phyloP scores from a whole-genome alignment of 2,113 vertebrate genomes.

The Pipa parva region DNA sequence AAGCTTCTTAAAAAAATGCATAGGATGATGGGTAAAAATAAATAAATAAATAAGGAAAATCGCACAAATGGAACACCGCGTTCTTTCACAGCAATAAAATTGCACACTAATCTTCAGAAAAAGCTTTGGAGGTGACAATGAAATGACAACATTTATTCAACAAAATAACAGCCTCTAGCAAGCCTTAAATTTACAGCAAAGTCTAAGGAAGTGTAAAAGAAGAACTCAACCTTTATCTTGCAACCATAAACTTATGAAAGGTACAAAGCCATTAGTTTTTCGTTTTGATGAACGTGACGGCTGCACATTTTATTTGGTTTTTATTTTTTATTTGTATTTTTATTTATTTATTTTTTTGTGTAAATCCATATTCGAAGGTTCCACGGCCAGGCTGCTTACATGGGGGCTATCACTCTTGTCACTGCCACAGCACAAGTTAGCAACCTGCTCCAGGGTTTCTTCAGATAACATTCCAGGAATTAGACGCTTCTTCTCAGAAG shows the following conservation, averaged over 20 bases:
- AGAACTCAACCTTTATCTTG: constrained; percentile 34
- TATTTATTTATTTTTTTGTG: constrained; percentile 31
- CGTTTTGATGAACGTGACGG: constrained; percentile 21
- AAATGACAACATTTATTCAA: constrained; percentile 44
- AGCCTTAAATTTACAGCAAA: constrained; percentile 34
- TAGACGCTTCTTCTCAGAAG: neutral
- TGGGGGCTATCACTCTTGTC: constrained; percentile 14
- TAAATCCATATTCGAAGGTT: constrained; percentile 1
- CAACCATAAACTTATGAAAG: constrained; percentile 35
- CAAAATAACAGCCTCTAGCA: constrained; percentile 34
- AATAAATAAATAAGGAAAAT: neutral
- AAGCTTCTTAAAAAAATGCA: constrained; percentile 26
- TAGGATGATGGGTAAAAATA: constrained; percentile 7
- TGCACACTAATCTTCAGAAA: constrained; percentile 36
- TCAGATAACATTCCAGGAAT: neutral
- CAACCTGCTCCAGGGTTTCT: neutral
- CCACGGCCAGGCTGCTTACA: neutral
- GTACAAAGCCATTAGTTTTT: constrained; percentile 40
- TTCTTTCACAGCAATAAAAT: constrained; percentile 27
- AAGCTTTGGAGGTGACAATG: constrained; percentile 34
- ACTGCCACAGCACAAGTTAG: neutral
- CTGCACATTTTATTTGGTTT: constrained; percentile 20
- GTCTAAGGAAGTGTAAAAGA: constrained; percentile 34
- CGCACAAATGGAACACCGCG: constrained; percentile 11
- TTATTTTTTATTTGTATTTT: too few relatives aligned